These are phyloP conservation scores for Acipenser ruthenus DNA, from an alignment of 2,797 vertebrate genomes.

Conservation along the genomic window DNA sequence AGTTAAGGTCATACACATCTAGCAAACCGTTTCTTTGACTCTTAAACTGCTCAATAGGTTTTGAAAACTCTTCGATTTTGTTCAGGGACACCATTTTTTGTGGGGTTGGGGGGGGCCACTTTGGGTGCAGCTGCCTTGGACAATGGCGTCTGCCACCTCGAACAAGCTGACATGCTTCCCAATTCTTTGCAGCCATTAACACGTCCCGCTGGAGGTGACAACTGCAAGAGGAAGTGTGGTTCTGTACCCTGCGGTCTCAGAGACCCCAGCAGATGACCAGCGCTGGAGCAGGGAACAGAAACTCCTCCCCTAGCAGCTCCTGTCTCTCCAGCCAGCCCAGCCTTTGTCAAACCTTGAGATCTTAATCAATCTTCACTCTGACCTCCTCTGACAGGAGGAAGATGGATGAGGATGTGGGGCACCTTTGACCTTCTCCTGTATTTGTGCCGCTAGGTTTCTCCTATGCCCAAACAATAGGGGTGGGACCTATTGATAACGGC, in stretches of 20 bases:
- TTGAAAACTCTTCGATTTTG: neutral
- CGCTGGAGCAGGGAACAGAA: constrained; percentile 40
- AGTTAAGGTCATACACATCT: too few relatives aligned
- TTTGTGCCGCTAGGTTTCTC: constrained; percentile 53
- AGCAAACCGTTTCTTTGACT: too few relatives aligned
- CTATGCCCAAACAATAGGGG: constrained; percentile 65
- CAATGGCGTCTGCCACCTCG: constrained; percentile 32
- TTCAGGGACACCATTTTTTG: neutral
- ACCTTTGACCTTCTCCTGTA: constrained; percentile 73
- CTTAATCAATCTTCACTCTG: constrained; percentile 89
- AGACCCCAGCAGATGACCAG: constrained; percentile 49
- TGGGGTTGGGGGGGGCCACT: constrained; percentile 5
- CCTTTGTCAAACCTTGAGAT: constrained; percentile 85
- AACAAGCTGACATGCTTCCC: constrained; percentile 21
- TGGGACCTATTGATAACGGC: constrained; percentile 64
- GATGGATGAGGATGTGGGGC: constrained; percentile 80
- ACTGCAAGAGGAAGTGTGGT: constrained; percentile 38
- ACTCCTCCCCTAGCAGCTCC: constrained; percentile 33
- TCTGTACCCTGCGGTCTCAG: constrained; percentile 32
- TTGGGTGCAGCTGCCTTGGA: constrained; percentile 33
- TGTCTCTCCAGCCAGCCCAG: constrained; percentile 51
- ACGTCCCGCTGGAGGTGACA: constrained; percentile 21
- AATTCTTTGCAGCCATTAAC: constrained; percentile 23
- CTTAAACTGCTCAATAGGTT: too few relatives aligned
- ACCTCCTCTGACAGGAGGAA: constrained; percentile 66